Percentiles rank a stretch among this genome's conserved stretches.
phyloP scores from a whole-genome alignment of 1,140 invertebrate species.

The Holcopasites calliopsidis region DNA sequence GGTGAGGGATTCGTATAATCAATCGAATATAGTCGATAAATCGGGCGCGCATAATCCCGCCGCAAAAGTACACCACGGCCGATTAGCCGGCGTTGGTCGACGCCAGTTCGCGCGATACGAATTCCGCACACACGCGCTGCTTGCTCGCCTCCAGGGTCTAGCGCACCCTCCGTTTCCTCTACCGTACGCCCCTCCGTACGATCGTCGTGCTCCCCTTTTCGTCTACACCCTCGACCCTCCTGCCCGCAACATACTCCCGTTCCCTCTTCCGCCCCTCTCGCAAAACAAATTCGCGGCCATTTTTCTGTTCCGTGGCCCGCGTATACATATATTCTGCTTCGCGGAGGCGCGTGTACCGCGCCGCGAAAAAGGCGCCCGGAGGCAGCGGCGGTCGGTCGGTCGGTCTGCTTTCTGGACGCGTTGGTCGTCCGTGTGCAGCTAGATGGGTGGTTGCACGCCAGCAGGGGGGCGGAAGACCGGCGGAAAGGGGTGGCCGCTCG shows the following conservation, averaged over 20 bases:
- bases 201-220: background rate
- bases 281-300: constrained; percentile 65
- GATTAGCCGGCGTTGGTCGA: constrained; percentile 45
- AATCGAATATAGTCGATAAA: constrained; percentile 65
- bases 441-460: constrained; percentile 20
- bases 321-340: constrained; percentile 54
- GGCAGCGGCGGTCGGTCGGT: constrained; percentile 47
- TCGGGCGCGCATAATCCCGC: constrained; percentile 64
- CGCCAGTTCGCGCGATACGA: constrained; percentile 36
- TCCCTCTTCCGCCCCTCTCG: background rate
- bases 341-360: constrained; percentile 54
- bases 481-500: constrained; percentile 31
- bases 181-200: constrained; percentile 2
- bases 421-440: background rate
- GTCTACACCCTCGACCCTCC: background rate
- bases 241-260: background rate
- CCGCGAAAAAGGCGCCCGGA: constrained; percentile 60
- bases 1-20: constrained; percentile 51
- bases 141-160: constrained; percentile 36
- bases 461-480: constrained; percentile 6
- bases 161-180: constrained; percentile 28
- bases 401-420: constrained; percentile 58
- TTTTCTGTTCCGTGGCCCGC: constrained; percentile 61
- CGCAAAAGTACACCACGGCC: constrained; percentile 63
- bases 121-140: constrained; percentile 27